Conservation (phyloP, 2,797 vertebrate species). For the Ataeniobius toweri region DNA sequence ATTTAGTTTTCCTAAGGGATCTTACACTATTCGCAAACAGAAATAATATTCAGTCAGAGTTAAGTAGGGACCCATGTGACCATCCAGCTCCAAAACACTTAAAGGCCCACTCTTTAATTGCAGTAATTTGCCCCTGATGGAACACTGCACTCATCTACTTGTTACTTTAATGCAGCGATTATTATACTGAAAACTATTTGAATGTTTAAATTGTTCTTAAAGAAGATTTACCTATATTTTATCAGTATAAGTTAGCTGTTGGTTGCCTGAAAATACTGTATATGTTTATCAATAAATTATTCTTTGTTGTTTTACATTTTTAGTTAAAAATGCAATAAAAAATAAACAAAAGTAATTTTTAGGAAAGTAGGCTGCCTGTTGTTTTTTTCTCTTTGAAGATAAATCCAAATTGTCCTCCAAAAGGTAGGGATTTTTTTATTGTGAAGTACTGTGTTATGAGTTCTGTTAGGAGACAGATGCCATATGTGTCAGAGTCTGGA, state of each 20-base stretch:
- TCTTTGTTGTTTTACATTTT: background rate
- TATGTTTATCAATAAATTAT: background rate
- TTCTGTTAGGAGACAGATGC: too few relatives aligned
- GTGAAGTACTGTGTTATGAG: too few relatives aligned
- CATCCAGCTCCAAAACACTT: constrained; percentile 54
- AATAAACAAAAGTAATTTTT: too few relatives aligned
- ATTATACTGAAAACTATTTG: constrained; percentile 18
- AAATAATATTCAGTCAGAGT: constrained; percentile 64
- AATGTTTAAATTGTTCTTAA: background rate
- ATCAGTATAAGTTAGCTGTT: background rate
- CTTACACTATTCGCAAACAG: constrained; percentile 31
- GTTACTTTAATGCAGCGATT: constrained; percentile 27
- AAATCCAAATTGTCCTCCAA: too few relatives aligned
- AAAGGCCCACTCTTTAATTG: constrained; percentile 52
- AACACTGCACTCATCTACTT: constrained; percentile 20
- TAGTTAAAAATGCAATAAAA: background rate
- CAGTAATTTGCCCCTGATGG: constrained; percentile 28
- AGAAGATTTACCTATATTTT: background rate
- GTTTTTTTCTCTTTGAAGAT: too few relatives aligned
- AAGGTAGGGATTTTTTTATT: too few relatives aligned
- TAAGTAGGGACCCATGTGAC: constrained; percentile 54
- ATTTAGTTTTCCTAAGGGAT: constrained; percentile 56
- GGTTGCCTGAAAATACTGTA: background rate
- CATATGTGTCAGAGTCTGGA: too few relatives aligned
- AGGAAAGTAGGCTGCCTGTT: too few relatives aligned